Conservation (phyloP, 2,888 invertebrate species). For the Netelia melanura region DNA sequence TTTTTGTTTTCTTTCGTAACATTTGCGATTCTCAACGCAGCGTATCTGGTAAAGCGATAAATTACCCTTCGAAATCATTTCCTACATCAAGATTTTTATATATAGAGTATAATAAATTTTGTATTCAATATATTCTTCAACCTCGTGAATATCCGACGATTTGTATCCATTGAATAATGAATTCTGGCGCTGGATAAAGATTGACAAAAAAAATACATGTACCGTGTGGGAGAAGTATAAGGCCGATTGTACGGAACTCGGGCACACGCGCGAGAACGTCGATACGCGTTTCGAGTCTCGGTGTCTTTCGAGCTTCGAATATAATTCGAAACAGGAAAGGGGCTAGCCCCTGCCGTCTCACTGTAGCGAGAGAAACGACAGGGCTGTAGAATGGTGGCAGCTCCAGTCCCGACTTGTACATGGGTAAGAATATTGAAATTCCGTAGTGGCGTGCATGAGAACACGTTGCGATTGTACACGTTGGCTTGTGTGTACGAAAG, state of each 20-base stretch:
- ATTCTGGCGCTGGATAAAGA: conserved; percentile 39
- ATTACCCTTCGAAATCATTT: conserved; percentile 48
- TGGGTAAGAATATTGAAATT: conserved; percentile 72
- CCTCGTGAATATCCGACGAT: conserved; percentile 29
- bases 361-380: conserved; percentile 10
- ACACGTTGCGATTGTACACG: conserved; percentile 18
- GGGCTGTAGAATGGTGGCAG: neutral
- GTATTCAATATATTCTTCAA: conserved; percentile 44
- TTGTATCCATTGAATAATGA: conserved; percentile 57
- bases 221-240: conserved; percentile 6
- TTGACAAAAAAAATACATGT: conserved; percentile 41
- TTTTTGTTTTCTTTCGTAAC: neutral
- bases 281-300: conserved; percentile 22
- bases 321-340: conserved; percentile 38
- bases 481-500: neutral
- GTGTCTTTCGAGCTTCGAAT: neutral
- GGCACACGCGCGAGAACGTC: neutral
- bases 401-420: conserved; percentile 32
- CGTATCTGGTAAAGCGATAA: conserved; percentile 41
- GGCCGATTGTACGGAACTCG: conserved; percentile 18
- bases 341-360: neutral
- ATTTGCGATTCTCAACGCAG: conserved; percentile 44
- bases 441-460: conserved; percentile 59
- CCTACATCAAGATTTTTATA: conserved; percentile 36
- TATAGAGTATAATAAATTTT: conserved; percentile 46